Base-by-base conservation (phyloP, 2,113 vertebrate genomes). In the Glaucidium brasilianum region DNA sequence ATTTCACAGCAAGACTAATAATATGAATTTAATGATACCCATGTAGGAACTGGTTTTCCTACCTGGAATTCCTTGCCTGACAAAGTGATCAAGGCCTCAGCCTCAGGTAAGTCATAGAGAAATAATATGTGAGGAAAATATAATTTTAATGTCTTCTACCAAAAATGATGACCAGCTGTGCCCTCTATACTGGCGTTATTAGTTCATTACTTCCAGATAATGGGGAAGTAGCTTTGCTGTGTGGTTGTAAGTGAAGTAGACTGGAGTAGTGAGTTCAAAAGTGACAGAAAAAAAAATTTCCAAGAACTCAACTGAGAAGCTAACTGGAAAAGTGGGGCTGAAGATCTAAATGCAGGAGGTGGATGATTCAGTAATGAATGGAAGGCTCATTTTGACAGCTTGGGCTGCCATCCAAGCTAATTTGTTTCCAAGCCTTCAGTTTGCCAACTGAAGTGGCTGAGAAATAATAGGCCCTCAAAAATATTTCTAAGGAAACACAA, bases 391-490 rank as follows among this genome's bases (percentile, higher is more conserved):
- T 90, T 92, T 95, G 96, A 97, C 94, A 97, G 90, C 89, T 97
- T 92, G 93, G 97, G 98, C 97, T 82, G 63, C 91, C 52, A 7
- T 86, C 98, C 98, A 98, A 94, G 92, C 95, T 96, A 97, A 96
- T 97, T 97, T 97, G 94, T 97, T 97, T 96, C 95, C 93, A 94
- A 85, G 90, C 66, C 88, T 97, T 97, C 91, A 66, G 66, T 97
- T 96, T 97, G 97, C 97, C 96, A 97, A 83, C 94, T 85, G 81
- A 97, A 97, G 94, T 96, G 87, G 85, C 55, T 96, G 93, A 94
- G 94, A 97, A 98, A 96, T 97, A 97, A 97, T 94, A 98, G 96
- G 95, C 67, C 92, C 92, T 95, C 77, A 97, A 98, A 97, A 97
- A 98, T 97, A 97, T 98, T 98, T 98, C 97, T 94, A 92, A 93